Base-by-base conservation (phyloP, 2,888 invertebrate genomes). In the Cataglyphis rosenhaueri region DNA sequence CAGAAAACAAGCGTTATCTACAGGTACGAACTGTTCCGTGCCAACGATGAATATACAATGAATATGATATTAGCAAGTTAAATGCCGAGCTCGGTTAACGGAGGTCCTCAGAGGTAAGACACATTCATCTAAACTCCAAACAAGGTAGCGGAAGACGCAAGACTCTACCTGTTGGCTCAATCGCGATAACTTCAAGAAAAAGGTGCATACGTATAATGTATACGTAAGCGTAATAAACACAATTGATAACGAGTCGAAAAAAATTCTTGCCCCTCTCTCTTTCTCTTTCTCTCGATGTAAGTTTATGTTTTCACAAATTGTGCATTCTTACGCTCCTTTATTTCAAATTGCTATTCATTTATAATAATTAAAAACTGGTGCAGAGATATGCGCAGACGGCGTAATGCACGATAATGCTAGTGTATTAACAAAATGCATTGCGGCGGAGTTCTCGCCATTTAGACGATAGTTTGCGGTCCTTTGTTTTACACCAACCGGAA, bases 21-120 rank as follows among this genome's bases (percentile, higher is more conserved):
- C 68, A 76, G 73, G 70, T 79, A 79, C 81, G 71, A 32, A 55
- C 62, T 38, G 82, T 44, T 74, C 74, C 78, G 12, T 25, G 59
- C 70, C 81, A 81, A 85, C 91, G 90, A 92, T 92, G 92, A 92
- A 92, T 92, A 92, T 92, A 91, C 92, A 92, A 92, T 91, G 92
- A 91, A 90, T 87, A 86, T 88, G 87, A 81, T 84, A 92, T 92
- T 92, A 92, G 92, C 92, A 92, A 92, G 92, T 92, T 87, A 92
- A 92, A 92, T 92, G 76, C 71, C 85, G 81, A 44, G 73, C 59
- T 87, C 65, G 44, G 76, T 29, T 55, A 75, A 55, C 68, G 81
- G 78, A 74, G 81, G 81, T 71, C 78, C 81, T 81, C 81, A 61
- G 15, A 78, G 82, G 79, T 84, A 82, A 88, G 87, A 87, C 88